Evolutionary conservation across 2,797 vertebrate genomes (phyloP).

Genomic region (Hydrolagus colliei): DNA sequence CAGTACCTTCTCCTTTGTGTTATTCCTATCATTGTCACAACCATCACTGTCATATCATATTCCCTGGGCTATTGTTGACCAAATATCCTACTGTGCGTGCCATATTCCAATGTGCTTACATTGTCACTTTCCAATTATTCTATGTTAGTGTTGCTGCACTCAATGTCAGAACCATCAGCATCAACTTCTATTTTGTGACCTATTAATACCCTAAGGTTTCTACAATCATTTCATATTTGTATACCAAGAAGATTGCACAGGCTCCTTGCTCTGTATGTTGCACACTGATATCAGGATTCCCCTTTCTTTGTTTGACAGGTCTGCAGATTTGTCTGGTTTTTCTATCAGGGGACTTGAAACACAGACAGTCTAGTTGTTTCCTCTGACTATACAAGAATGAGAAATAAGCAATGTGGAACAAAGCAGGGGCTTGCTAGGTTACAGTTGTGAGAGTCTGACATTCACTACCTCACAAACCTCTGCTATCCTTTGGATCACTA

Average conservation of each 20-base stretch:
- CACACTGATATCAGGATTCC: background rate
- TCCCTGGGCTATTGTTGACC: background rate
- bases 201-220: background rate
- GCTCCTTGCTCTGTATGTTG: background rate
- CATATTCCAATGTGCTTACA: background rate
- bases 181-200: background rate
- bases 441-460: background rate
- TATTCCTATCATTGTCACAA: conserved; percentile 9
- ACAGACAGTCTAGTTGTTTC: background rate
- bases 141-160: background rate
- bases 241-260: background rate
- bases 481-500: background rate
- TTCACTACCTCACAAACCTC: background rate
- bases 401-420: background rate
- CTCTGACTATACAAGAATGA: background rate
- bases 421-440: background rate
- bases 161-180: background rate
- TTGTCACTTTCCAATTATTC: background rate
- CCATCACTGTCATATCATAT: background rate
- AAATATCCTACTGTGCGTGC: background rate
- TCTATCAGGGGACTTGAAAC: background rate
- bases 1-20: background rate
- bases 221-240: background rate
- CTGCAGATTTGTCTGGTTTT: background rate
- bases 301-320: too few relatives aligned